Evolutionary conservation across 2,888 invertebrate species (phyloP).

Genomic region (Leptopilina syphax): DNA sequence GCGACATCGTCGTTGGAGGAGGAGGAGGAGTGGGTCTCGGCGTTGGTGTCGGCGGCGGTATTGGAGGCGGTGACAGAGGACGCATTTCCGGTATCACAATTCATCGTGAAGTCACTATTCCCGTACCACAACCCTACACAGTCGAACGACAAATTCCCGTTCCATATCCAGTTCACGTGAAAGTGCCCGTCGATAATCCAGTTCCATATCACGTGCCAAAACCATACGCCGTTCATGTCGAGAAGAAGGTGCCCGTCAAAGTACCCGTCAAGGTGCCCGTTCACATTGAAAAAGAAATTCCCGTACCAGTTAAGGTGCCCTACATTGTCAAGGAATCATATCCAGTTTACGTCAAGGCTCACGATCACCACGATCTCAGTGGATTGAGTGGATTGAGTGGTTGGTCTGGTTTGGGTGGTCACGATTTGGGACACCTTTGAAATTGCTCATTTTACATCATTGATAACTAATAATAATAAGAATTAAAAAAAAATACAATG

Average conservation of each 20-base stretch:
- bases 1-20: slow-evolving; percentile 37
- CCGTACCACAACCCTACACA: slow-evolving; percentile 70
- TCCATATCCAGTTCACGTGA: slow-evolving; percentile 68
- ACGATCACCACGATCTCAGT: slow-evolving; percentile 44
- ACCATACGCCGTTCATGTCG: slow-evolving; percentile 66
- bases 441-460: neutral
- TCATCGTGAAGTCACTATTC: slow-evolving; percentile 68
- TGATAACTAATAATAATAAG: slow-evolving; percentile 15
- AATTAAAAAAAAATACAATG: neutral
- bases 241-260: slow-evolving; percentile 64
- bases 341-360: slow-evolving; percentile 62
- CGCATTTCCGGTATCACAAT: slow-evolving; percentile 70
- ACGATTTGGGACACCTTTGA: slow-evolving; percentile 23
- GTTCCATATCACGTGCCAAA: slow-evolving; percentile 63
- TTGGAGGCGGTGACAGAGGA: slow-evolving; percentile 62
- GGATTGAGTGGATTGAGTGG: slow-evolving; percentile 42
- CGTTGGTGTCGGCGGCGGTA: slow-evolving; percentile 49
- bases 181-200: slow-evolving; percentile 69
- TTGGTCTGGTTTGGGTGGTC: slow-evolving; percentile 43
- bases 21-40: slow-evolving; percentile 52
- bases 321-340: slow-evolving; percentile 65
- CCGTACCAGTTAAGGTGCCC: slow-evolving; percentile 63
- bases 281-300: slow-evolving; percentile 65
- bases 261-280: slow-evolving; percentile 68
- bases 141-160: slow-evolving; percentile 69